These are phyloP conservation scores for Lumbricus terrestris DNA, from an alignment of 2,888 invertebrate species.

Conservation along the genomic window DNA sequence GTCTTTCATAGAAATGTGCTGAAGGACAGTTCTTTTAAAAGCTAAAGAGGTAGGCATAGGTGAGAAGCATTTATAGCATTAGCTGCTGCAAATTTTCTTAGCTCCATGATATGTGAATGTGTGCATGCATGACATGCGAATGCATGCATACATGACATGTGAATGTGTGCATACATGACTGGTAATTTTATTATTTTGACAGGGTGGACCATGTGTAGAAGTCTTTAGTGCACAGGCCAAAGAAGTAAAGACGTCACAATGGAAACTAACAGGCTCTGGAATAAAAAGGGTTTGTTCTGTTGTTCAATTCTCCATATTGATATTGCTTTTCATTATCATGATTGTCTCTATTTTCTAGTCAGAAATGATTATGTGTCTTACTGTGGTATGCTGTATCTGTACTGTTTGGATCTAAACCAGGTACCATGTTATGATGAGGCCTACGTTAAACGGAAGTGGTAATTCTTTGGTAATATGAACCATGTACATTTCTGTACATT, in stretches of 20 bases:
- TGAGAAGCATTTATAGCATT: too few relatives aligned
- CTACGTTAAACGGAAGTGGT: too few relatives aligned
- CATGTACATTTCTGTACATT: too few relatives aligned
- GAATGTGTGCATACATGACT: neutral
- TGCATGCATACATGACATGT: too few relatives aligned
- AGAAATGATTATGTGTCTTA: neutral
- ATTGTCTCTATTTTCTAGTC: neutral
- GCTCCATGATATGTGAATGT: neutral
- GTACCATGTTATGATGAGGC: too few relatives aligned
- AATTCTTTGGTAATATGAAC: too few relatives aligned
- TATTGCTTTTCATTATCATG: neutral
- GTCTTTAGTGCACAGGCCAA: constrained; percentile 55
- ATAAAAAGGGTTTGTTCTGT: constrained; percentile 48
- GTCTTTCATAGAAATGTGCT: too few relatives aligned
- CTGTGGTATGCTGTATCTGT: too few relatives aligned
- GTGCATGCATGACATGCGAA: neutral
- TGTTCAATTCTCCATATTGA: neutral
- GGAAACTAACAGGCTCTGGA: constrained; percentile 50
- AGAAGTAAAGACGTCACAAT: constrained; percentile 46
- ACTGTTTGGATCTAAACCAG: too few relatives aligned
- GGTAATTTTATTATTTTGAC: constrained; percentile 28
- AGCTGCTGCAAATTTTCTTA: too few relatives aligned
- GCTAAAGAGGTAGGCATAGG: too few relatives aligned
- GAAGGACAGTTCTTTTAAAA: too few relatives aligned
- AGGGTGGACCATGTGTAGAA: constrained; percentile 58